phyloP scores from a whole-genome alignment of 30 jellyfish, hydroid and myxozoan genomes.

The Cassiopea xamachana region DNA sequence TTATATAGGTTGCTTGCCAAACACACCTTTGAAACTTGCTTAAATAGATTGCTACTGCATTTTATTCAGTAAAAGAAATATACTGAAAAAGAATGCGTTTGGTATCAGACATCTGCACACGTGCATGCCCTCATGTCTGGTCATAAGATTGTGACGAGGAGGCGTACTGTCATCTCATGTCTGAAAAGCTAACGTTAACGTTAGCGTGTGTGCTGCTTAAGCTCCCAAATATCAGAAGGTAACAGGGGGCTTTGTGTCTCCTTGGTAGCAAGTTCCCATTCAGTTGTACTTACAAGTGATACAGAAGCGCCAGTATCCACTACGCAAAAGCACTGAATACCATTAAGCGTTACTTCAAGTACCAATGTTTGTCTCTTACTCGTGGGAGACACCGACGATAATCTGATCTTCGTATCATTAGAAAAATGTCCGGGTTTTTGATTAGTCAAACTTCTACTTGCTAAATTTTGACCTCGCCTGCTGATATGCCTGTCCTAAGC shows the following conservation, averaged over 20 bases:
- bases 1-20: too few species aligned
- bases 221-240: background rate
- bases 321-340: background rate
- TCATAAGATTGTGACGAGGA: too few species aligned
- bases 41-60: too few species aligned
- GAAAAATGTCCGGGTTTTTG: background rate
- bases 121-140: too few species aligned
- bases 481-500: background rate
- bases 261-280: background rate
- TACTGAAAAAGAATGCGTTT: too few species aligned
- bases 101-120: too few species aligned
- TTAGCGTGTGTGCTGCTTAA: too few species aligned
- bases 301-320: slow-evolving; percentile 8
- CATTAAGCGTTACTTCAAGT: background rate
- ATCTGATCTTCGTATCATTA: background rate
- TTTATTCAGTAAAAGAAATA: too few species aligned
- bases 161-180: too few species aligned
- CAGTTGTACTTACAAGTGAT: background rate
- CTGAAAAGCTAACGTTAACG: too few species aligned
- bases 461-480: background rate
- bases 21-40: too few species aligned
- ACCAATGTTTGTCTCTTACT: background rate
- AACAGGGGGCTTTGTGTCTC: background rate
- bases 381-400: background rate
- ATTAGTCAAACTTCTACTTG: background rate